A percentile compares a stretch with the other conserved stretches of the same genome.
These are phyloP conservation scores for Helostoma temminkii DNA, from an alignment of 2,797 vertebrate species.

Conservation along the genomic window DNA sequence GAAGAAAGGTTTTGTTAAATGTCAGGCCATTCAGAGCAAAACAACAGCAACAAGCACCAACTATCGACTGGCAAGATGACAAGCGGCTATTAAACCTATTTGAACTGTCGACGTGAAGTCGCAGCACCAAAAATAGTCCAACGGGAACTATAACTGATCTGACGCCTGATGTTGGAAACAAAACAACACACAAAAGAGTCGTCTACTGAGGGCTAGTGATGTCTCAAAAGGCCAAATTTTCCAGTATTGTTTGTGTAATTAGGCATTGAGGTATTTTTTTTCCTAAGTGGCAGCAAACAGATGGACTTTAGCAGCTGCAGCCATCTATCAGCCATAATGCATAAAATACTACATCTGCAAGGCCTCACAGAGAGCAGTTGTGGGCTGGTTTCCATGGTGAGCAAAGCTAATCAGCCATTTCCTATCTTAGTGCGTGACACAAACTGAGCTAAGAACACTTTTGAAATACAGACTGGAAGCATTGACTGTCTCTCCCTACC, in stretches of 20 bases:
- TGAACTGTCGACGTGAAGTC: conserved; percentile 55
- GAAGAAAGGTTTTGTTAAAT: conserved; percentile 52
- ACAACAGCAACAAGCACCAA: conserved; percentile 45
- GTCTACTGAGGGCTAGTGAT: conserved; percentile 1
- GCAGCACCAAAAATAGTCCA: conserved; percentile 28
- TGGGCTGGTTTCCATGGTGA: conserved; percentile 71
- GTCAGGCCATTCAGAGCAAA: conserved; percentile 48
- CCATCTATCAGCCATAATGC: conserved; percentile 40
- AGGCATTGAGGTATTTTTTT: conserved; percentile 32
- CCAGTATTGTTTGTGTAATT: conserved; percentile 42
- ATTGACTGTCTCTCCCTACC: conserved; percentile 32
- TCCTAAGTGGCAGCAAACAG: conserved; percentile 48
- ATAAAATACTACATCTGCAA: conserved; percentile 17
- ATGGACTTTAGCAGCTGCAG: conserved; percentile 49
- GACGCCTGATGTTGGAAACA: conserved; percentile 8
- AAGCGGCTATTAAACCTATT: conserved; percentile 66
- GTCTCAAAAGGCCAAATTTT: conserved; percentile 36
- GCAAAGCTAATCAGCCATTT: conserved; percentile 54
- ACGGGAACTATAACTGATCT: conserved; percentile 30
- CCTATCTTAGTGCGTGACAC: conserved; percentile 52
- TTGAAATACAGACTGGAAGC: conserved; percentile 22
- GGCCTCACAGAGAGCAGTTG: conserved; percentile 27
- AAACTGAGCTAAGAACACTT: conserved; percentile 27
- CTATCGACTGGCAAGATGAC: conserved; percentile 67
- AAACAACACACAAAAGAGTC: background rate